A percentile compares a stretch with the other conserved stretches of the same genome.
phyloP scores from a whole-genome alignment of 2,888 invertebrate species.

The Atrina japonica region DNA sequence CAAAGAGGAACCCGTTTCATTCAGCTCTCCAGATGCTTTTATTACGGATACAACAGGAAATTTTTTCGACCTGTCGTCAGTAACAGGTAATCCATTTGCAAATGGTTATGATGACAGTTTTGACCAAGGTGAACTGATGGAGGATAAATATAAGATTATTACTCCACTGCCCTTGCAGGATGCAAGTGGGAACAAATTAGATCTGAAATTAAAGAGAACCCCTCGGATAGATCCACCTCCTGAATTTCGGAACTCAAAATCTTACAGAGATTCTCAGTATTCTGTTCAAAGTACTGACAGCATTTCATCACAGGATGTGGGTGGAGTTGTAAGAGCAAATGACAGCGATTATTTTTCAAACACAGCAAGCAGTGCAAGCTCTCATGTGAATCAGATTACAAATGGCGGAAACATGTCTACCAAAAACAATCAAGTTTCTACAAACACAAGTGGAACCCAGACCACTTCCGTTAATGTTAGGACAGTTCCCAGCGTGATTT shows the following conservation, averaged over 20 bases:
- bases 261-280: constrained; percentile 54
- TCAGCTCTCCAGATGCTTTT: constrained; percentile 45
- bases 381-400: constrained; percentile 7
- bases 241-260: constrained; percentile 61
- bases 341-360: constrained; percentile 72
- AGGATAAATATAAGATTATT: constrained; percentile 55
- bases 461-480: too few species aligned
- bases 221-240: constrained; percentile 74
- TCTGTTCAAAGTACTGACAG: constrained; percentile 59
- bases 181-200: constrained; percentile 57
- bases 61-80: constrained; percentile 56
- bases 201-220: constrained; percentile 55
- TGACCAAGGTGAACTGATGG: constrained; percentile 51
- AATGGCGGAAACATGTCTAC: constrained; percentile 8
- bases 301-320: constrained; percentile 52
- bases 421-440: background rate
- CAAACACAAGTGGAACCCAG: too few species aligned
- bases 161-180: constrained; percentile 56
- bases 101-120: constrained; percentile 49
- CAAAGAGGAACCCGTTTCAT: constrained; percentile 50
- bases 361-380: constrained; percentile 60
- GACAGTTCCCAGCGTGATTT: too few species aligned
- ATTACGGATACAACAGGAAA: constrained; percentile 25
- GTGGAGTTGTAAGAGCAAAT: constrained; percentile 50
- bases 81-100: constrained; percentile 64